Percentiles rank a stretch among this genome's conserved stretches.
phyloP scores from a whole-genome alignment of 2,797 vertebrate genomes.

The Acanthopagrus latus region DNA sequence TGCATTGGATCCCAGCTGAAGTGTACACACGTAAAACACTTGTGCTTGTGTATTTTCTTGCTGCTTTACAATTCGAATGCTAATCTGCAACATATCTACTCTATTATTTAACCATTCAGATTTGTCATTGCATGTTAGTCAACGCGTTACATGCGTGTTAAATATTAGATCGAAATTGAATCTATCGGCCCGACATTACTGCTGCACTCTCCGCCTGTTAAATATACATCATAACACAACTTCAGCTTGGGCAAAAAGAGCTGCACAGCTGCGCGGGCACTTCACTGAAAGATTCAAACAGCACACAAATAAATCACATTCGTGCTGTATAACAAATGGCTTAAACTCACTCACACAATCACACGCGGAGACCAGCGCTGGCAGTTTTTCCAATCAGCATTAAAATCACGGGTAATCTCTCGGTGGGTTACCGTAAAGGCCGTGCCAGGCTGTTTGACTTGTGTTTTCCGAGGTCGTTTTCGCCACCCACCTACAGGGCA shows the following conservation, averaged over 20 bases:
- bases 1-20: background rate
- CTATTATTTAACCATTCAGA: slow-evolving; percentile 5
- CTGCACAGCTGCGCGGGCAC: slow-evolving; percentile 4
- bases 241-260: background rate
- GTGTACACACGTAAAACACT: background rate
- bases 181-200: background rate
- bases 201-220: background rate
- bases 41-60: background rate
- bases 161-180: background rate
- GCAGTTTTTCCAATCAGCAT: slow-evolving; percentile 16
- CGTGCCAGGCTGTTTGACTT: background rate
- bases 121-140: background rate
- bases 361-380: background rate
- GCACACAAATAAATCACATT: slow-evolving; percentile 11
- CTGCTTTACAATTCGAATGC: slow-evolving; percentile 10
- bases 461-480: background rate
- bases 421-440: slow-evolving; percentile 5
- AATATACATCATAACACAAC: background rate
- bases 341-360: slow-evolving; percentile 2
- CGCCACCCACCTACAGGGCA: background rate
- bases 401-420: background rate
- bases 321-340: background rate
- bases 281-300: slow-evolving; percentile 4
- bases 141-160: background rate
- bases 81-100: background rate